Evolutionary conservation across 2,888 invertebrate species (phyloP), one percentile per base, ranked within the genome.

Genomic region (Epinotia brunnichana): DNA sequence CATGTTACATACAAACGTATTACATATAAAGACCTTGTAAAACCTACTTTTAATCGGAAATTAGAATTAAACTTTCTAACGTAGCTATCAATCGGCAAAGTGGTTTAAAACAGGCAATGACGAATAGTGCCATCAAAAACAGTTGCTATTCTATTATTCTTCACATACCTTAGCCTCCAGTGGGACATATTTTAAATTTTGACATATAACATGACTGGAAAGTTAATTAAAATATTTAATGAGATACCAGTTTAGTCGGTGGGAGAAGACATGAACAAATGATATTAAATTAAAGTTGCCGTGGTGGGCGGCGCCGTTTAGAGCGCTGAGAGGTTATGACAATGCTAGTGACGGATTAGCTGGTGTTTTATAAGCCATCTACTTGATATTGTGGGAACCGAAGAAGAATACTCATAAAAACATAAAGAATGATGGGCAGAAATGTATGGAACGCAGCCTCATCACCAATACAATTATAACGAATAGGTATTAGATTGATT

Each of bases 161-260:
- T 67, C 67, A 68, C 71, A 71, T 71, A 44, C 60, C 41, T 66
- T 81, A 79, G 82, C 77, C 81, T 80, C 78, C 79, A 83, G 78
- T 77, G 76, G 81, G 77, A 77, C 77, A 85, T 87, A 82, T 87
- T 82, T 89, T 84, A 82, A 87, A 82, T 86, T 88, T 86, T 89
- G 88, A 88, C 85, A 83, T 82, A 77, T 74, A 79, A 89, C 87
- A 87, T 85, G 85, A 79, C 78, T 84, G 83, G 87, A 89, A 90
- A 88, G 88, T 87, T 90, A 90, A 91, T 92, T 92, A 92, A 90
- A 92, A 91, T 92, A 92, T 87, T 89, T 90, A 91, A 92, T 91
- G 90, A 90, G 88, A 84, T 83, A 83, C 83, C 81, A 82, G 83
- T 83, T 86, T 83, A 80, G 86, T 86, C 85, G 83, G 86, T 85